Conservation (phyloP, 2,113 vertebrate genomes). For the Saguinus imperator region DNA sequence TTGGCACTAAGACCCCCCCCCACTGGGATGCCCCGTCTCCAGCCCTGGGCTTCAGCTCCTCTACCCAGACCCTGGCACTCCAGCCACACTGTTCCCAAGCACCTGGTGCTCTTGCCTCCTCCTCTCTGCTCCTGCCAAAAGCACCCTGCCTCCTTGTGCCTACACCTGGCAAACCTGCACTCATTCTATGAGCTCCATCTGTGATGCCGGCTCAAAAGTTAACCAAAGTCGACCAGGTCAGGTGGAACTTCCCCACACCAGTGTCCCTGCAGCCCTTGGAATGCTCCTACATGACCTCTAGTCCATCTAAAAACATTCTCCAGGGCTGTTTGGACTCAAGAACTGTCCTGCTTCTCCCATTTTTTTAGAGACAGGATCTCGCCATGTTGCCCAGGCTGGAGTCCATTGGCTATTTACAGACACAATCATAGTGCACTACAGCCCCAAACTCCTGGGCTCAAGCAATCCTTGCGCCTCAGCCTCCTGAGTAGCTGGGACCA, state of each 20-base stretch:
- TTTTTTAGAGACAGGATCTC: background rate
- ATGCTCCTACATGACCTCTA: background rate
- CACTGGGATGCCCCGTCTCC: background rate
- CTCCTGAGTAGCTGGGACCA: background rate
- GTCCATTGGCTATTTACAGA: background rate
- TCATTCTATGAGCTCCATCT: background rate
- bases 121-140: background rate
- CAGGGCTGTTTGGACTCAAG: background rate
- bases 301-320: background rate
- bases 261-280: background rate
- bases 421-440: background rate
- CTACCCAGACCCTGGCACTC: background rate
- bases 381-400: background rate
- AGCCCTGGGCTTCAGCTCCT: background rate
- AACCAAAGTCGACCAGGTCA: background rate
- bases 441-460: background rate
- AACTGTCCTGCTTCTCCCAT: background rate
- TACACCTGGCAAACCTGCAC: background rate
- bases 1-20: background rate
- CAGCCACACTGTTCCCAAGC: background rate
- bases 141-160: background rate
- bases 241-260: no score
- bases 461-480: background rate
- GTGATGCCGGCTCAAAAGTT: background rate
- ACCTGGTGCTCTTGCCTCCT: background rate